These are phyloP conservation scores for Phyllostomus hastatus DNA, from an alignment of 2,113 vertebrate genomes.

Conservation along the genomic window DNA sequence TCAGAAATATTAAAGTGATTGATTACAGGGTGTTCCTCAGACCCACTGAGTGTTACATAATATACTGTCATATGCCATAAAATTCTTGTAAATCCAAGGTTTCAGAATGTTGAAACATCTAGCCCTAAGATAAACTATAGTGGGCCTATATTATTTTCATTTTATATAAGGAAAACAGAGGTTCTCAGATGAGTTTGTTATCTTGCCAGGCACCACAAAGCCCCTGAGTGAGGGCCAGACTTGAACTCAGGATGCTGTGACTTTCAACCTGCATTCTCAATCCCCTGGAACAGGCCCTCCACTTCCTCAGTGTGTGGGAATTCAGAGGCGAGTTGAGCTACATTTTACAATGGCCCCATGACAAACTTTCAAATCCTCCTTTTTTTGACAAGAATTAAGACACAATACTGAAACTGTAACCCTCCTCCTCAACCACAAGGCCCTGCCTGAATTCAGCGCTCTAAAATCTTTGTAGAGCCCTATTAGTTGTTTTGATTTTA, in stretches of 20 bases:
- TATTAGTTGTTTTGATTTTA: constrained; percentile 8
- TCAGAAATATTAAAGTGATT: background rate
- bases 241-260: background rate
- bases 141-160: background rate
- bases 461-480: background rate
- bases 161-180: background rate
- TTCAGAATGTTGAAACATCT: background rate
- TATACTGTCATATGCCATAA: accelerated
- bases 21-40: background rate
- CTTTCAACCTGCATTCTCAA: background rate
- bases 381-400: background rate
- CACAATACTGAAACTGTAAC: accelerated
- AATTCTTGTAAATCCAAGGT: background rate
- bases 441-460: background rate
- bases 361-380: background rate
- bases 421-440: background rate
- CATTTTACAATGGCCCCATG: accelerated
- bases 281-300: background rate
- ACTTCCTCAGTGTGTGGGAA: background rate
- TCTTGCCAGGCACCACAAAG: background rate
- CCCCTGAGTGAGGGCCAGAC: background rate
- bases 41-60: background rate
- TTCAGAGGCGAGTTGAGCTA: background rate
- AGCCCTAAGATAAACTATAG: background rate
- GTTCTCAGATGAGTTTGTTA: background rate